These are phyloP conservation scores for Myodes glareolus DNA, from an alignment of 2,113 vertebrate genomes.

Conservation along the genomic window DNA sequence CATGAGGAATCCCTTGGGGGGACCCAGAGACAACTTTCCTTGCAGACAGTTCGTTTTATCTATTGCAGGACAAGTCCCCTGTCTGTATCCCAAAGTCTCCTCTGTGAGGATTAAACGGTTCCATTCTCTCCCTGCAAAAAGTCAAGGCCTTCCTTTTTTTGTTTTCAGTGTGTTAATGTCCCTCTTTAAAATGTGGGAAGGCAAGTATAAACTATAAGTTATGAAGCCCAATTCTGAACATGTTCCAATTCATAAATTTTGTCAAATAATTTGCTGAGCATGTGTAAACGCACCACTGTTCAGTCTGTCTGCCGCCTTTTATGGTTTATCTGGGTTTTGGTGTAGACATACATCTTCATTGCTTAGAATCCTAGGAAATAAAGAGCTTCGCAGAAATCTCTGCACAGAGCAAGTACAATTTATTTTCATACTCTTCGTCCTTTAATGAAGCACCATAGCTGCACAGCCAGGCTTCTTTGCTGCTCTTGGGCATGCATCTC, in stretches of 20 bases:
- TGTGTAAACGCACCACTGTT: not conserved
- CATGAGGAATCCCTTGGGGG: not conserved
- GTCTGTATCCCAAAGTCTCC: not conserved
- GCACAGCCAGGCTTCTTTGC: constrained; percentile 57
- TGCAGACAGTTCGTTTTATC: not conserved
- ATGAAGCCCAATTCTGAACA: not conserved
- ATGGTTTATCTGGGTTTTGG: not conserved
- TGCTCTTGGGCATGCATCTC: constrained; percentile 73
- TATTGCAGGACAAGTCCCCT: not conserved
- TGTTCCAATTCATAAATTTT: constrained; percentile 23
- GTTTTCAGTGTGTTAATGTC: not conserved
- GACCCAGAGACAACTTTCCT: not conserved
- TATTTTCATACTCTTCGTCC: constrained; percentile 75
- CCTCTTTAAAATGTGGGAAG: not conserved
- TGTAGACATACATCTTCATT: constrained; percentile 10
- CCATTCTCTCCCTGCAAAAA: not conserved
- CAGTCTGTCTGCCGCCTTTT: not conserved
- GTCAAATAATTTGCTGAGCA: not conserved
- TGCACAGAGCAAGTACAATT: constrained; percentile 43
- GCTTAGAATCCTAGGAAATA: not conserved
- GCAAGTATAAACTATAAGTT: not conserved
- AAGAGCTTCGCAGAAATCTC: not conserved
- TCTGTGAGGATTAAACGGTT: not conserved
- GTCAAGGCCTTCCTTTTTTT: not conserved
- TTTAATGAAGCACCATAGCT: constrained; percentile 76